Conservation (phyloP, 2,888 invertebrate genomes). For the Pseudococcus jackbeardsleyi region DNA sequence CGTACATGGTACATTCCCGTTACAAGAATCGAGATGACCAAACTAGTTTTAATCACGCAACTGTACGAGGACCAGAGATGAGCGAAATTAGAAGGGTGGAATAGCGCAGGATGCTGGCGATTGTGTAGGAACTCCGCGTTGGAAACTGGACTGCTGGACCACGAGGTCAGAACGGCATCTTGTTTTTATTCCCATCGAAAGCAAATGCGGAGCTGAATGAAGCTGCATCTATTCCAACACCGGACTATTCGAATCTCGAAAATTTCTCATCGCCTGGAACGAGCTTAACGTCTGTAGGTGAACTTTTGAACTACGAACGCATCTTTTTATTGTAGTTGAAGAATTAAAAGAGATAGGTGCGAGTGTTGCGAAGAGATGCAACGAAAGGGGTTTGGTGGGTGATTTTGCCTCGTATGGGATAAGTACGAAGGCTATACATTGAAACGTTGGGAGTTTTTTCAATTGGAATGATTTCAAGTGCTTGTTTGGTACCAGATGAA, state of each 20-base stretch:
- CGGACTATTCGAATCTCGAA: background rate
- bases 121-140: background rate
- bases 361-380: background rate
- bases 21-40: background rate
- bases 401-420: too few species aligned
- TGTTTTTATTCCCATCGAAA: slow-evolving; percentile 45
- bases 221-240: background rate
- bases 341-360: background rate
- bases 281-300: background rate
- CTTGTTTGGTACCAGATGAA: too few species aligned
- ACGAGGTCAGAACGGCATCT: slow-evolving; percentile 18
- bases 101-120: slow-evolving; percentile 26
- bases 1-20: background rate
- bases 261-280: slow-evolving; percentile 5
- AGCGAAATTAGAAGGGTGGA: slow-evolving; percentile 35
- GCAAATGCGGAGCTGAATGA: background rate
- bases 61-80: background rate
- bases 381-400: background rate
- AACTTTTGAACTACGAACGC: slow-evolving; percentile 34
- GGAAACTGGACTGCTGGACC: slow-evolving; percentile 53
- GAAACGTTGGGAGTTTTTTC: too few species aligned
- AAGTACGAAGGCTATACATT: too few species aligned
- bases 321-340: slow-evolving; percentile 6
- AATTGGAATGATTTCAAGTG: too few species aligned
- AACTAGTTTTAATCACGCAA: slow-evolving; percentile 28